Base-by-base conservation (phyloP, 2,797 vertebrate species). In the Allobates femoralis region DNA sequence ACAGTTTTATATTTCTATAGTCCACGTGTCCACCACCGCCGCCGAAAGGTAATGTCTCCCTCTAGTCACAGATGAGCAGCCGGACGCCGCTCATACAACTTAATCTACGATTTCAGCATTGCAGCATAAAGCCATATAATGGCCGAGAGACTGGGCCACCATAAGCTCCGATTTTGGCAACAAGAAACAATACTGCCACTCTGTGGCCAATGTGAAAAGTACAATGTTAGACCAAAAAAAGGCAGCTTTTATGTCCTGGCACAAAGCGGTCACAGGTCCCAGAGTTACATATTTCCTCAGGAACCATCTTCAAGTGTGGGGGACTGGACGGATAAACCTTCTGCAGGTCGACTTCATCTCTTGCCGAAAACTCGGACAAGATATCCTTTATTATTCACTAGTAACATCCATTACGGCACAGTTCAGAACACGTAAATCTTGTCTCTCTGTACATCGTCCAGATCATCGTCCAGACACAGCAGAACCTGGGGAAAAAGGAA, bases 391-490 rank as follows among this genome's bases (percentile, higher is more conserved):
- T 12, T 3, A n/a, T 12, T 67, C 1, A 1, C 16, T n/a, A 75
- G 58, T 28, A 53, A 2, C 11, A 32, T 34, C 58, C 46, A 76
- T 30, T 50, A 21, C 77, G 78, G 84, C 86, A 79, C 85, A 37
- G 51, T 50, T 90, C 96, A 99, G 92, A 99, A 99, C 85, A 97
- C 98, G 0, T 95, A 98, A 92, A 99, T 99, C 94, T 99, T 99
- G 93, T 99, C 97, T 91, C 98, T 96, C 92, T 96, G 97, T 90
- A 98, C 94, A 0, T 92, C 93, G 90, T 99, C 96, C n/a, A 99
- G 93, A 94, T 99, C 98, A 0, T 99, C 98, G 0, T 99, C 98
- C 95, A 99, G 95, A 0, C 96, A 99, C 90, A 99, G 94, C 88
- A 99, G 94, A 87, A 99, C 97, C 98, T 99, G 64, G 0, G 0